Evolutionary conservation across 2,888 invertebrate species (phyloP).

Genomic region (Cheilosia impressa): DNA sequence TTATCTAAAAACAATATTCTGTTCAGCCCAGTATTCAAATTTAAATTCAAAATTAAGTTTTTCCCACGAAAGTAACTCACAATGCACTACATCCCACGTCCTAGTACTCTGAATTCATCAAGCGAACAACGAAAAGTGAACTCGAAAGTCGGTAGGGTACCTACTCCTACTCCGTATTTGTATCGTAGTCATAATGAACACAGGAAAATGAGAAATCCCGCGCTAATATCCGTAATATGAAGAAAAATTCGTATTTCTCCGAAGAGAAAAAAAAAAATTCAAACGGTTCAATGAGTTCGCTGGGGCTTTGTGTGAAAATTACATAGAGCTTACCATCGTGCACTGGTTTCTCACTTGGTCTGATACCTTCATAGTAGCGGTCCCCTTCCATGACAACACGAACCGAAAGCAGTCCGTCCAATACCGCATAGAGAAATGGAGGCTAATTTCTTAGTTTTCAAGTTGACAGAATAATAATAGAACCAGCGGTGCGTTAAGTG

Average conservation of each 20-base stretch:
- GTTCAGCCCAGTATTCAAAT: neutral
- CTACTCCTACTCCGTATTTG: neutral
- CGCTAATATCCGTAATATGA: slow-evolving; percentile 17
- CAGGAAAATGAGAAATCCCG: slow-evolving; percentile 10
- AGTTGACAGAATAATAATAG: slow-evolving; percentile 54
- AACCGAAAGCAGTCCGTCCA: slow-evolving; percentile 1
- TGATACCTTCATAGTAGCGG: slow-evolving; percentile 36
- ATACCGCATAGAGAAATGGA: slow-evolving; percentile 29
- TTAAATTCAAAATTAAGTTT: slow-evolving; percentile 31
- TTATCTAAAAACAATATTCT: slow-evolving; percentile 1
- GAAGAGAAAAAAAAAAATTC: slow-evolving; percentile 2
- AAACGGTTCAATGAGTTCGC: slow-evolving; percentile 57
- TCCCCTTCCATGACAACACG: slow-evolving; percentile 10
- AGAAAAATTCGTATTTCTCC: slow-evolving; percentile 9
- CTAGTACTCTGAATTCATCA: slow-evolving; percentile 54
- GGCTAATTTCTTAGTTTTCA: slow-evolving; percentile 55
- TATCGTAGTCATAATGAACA: slow-evolving; percentile 17
- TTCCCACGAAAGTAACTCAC: slow-evolving; percentile 54
- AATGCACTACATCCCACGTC: slow-evolving; percentile 65
- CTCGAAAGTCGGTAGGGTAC: slow-evolving; percentile 29
- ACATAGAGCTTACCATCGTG: slow-evolving; percentile 22
- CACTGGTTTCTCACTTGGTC: slow-evolving; percentile 54
- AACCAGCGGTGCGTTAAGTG: slow-evolving; percentile 50
- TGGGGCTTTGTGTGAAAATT: slow-evolving; percentile 62
- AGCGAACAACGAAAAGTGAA: slow-evolving; percentile 32